Percentiles rank a stretch among this genome's conserved stretches.
phyloP scores from a whole-genome alignment of 2,888 invertebrate genomes.

The Mechanitis messenoides region DNA sequence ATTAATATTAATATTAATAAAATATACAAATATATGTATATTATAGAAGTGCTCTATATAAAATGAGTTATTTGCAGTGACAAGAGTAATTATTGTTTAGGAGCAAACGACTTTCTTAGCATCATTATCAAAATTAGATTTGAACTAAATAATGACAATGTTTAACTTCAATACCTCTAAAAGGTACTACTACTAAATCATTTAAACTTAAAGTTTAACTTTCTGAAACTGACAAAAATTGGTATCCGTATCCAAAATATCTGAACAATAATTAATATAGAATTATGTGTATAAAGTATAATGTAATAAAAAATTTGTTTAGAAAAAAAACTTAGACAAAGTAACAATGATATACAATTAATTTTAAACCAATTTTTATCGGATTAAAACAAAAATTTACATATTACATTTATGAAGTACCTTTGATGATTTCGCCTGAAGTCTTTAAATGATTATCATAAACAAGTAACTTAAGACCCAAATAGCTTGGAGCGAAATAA shows the following conservation, averaged over 20 bases:
- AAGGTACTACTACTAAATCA: too few relatives aligned
- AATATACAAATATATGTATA: neutral
- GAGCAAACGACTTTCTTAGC: conserved; percentile 26
- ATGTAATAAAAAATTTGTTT: neutral
- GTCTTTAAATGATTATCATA: neutral
- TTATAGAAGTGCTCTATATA: conserved; percentile 12
- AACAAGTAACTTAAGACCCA: neutral
- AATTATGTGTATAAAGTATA: neutral
- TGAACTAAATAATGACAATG: conserved; percentile 1
- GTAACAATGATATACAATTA: too few relatives aligned
- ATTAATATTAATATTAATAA: too few relatives aligned
- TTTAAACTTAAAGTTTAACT: too few relatives aligned
- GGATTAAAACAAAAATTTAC: neutral
- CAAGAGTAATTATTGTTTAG: conserved; percentile 29
- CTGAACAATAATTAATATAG: too few relatives aligned
- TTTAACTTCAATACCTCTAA: too few relatives aligned
- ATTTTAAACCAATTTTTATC: neutral
- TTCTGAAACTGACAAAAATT: too few relatives aligned
- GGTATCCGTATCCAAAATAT: too few relatives aligned
- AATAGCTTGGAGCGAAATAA: neutral
- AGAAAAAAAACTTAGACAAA: neutral
- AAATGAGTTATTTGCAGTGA: conserved; percentile 23
- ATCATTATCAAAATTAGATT: conserved; percentile 11
- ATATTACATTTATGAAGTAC: neutral
- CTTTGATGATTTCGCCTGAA: neutral